Evolutionary conservation across 2,888 invertebrate species (phyloP).

Genomic region (Cheilosia scutellata): DNA sequence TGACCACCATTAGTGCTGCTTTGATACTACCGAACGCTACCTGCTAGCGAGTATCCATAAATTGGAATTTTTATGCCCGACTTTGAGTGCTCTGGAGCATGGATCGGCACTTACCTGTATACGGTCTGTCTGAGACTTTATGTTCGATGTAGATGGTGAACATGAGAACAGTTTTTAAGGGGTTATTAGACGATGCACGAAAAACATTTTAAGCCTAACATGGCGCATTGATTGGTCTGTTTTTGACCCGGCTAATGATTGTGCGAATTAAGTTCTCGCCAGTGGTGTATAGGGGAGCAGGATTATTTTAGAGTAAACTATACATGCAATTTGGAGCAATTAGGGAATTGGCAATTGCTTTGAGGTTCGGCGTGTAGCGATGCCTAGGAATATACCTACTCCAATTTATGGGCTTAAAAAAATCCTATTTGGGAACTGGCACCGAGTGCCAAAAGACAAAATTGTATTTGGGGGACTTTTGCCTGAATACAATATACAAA

Average conservation of each 20-base stretch:
- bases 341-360: too few species aligned
- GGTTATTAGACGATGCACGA: constrained; percentile 57
- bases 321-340: too few species aligned
- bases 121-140: constrained; percentile 22
- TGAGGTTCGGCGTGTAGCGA: too few species aligned
- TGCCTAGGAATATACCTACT: too few species aligned
- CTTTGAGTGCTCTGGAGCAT: constrained; percentile 66
- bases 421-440: too few species aligned
- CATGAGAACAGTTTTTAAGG: constrained; percentile 66
- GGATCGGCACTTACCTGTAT: constrained; percentile 64
- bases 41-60: constrained; percentile 37
- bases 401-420: too few species aligned
- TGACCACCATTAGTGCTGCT: constrained; percentile 22
- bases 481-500: too few species aligned
- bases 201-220: constrained; percentile 67
- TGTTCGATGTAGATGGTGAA: constrained; percentile 33
- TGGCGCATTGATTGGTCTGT: not conserved
- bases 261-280: not conserved
- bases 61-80: constrained; percentile 54
- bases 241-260: not conserved
- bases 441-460: too few species aligned
- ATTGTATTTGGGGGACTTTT: too few species aligned
- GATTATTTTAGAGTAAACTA: too few species aligned
- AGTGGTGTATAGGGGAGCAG: too few species aligned
- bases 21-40: constrained; percentile 23